phyloP scores from a whole-genome alignment of 2,113 vertebrate genomes.

The Hippocampus barbouri region DNA sequence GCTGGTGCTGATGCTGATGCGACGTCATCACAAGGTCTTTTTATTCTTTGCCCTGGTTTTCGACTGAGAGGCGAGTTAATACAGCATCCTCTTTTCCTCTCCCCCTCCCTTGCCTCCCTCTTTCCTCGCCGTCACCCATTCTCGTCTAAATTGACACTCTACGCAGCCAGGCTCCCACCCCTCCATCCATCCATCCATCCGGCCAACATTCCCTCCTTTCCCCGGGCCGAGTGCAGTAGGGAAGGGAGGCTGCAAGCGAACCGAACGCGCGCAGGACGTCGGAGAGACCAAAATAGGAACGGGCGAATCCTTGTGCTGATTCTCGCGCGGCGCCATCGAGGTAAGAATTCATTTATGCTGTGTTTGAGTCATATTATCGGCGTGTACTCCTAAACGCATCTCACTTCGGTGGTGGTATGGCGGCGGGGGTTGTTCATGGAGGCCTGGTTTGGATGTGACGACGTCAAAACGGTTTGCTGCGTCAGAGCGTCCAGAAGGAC shows the following conservation, averaged over 20 bases:
- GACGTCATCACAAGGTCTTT: conserved; percentile 72
- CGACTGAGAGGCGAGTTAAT: conserved; percentile 23
- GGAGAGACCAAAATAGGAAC: conserved; percentile 25
- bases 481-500: conserved; percentile 30
- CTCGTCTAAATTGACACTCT: conserved; percentile 42
- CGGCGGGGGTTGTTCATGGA: conserved; percentile 7
- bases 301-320: conserved; percentile 18
- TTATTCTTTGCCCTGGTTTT: conserved; percentile 51
- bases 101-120: conserved; percentile 14
- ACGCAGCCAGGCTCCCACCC: conserved; percentile 11
- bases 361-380: conserved; percentile 7
- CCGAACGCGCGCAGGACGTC: conserved; percentile 17
- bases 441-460: conserved; percentile 11
- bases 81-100: conserved; percentile 32
- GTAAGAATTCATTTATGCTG: neutral
- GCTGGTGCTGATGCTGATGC: conserved; percentile 54
- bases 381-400: neutral
- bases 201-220: conserved; percentile 52
- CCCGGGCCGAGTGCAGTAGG: conserved; percentile 41
- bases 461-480: conserved; percentile 36
- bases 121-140: conserved; percentile 23
- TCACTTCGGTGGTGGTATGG: conserved; percentile 8
- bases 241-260: conserved; percentile 58
- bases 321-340: conserved; percentile 20
- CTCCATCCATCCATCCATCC: neutral